Evolutionary conservation across 2,113 vertebrate species (phyloP).

Genomic region (Perca schrenkii): DNA sequence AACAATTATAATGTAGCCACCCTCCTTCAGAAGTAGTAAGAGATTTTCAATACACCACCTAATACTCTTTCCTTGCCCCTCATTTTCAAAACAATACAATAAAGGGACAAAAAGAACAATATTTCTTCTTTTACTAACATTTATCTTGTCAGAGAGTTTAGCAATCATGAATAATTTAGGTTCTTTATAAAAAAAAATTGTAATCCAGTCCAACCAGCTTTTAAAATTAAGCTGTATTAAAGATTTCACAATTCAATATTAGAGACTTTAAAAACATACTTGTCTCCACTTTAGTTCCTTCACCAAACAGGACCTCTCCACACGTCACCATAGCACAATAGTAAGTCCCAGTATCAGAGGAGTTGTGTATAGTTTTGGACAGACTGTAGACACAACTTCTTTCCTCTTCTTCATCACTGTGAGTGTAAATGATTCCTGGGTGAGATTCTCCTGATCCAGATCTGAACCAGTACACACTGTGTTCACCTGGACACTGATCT

Average conservation of each 20-base stretch:
- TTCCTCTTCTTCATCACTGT: neutral
- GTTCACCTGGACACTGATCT: conserved; percentile 37
- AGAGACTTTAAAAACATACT: neutral
- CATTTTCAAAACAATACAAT: neutral
- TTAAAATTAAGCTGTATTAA: neutral
- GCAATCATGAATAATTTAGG: neutral
- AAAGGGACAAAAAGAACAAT: neutral
- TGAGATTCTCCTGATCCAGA: neutral
- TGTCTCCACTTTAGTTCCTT: conserved; percentile 1
- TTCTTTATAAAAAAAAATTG: neutral
- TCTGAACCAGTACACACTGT: conserved; percentile 56
- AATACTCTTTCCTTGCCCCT: neutral
- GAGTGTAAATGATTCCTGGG: conserved; percentile 45
- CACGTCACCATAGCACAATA: conserved; percentile 7
- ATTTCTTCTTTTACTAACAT: neutral
- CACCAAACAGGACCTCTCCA: conserved; percentile 18
- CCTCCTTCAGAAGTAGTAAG: neutral
- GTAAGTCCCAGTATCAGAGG: conserved; percentile 11
- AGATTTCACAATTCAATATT: neutral
- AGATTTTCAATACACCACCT: neutral
- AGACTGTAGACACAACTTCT: conserved; percentile 59
- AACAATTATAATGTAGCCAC: neutral
- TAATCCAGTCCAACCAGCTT: too few species aligned
- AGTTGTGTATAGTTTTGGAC: conserved; percentile 35
- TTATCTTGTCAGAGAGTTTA: neutral